A percentile compares a stretch with the other conserved stretches of the same genome.
These are phyloP conservation scores for Drosophila murphyi DNA, from an alignment of 1,140 invertebrate species.

Conservation along the genomic window DNA sequence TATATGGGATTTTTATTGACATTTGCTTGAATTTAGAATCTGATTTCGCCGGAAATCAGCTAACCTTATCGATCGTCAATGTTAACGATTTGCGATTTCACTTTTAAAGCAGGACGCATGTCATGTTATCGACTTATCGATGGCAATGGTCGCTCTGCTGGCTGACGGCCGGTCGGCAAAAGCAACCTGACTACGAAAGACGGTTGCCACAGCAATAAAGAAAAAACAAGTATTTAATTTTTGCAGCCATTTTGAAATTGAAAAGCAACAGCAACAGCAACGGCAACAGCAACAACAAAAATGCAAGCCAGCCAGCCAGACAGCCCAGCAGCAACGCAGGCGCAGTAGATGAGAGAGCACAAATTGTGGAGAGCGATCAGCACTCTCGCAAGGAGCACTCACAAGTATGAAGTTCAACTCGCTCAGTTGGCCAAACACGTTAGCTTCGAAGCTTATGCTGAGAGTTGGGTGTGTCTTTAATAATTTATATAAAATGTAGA, in stretches of 20 bases:
- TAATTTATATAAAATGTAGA: neutral
- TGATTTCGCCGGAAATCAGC: neutral
- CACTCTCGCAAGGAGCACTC: slow-evolving; percentile 34
- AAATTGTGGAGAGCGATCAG: slow-evolving; percentile 19
- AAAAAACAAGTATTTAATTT: slow-evolving; percentile 54
- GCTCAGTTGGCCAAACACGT: neutral
- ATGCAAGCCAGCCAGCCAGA: slow-evolving; percentile 24
- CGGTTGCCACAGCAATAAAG: slow-evolving; percentile 24
- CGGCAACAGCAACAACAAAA: slow-evolving; percentile 33
- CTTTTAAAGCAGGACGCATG: slow-evolving; percentile 27
- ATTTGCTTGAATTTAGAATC: neutral
- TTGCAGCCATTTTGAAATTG: slow-evolving; percentile 57
- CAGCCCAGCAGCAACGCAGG: slow-evolving; percentile 22
- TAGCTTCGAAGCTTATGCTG: neutral
- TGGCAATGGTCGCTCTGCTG: slow-evolving; percentile 2
- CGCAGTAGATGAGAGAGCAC: slow-evolving; percentile 25
- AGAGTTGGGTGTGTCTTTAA: neutral
- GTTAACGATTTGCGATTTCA: slow-evolving; percentile 18
- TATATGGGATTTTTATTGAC: neutral
- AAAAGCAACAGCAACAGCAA: slow-evolving; percentile 32
- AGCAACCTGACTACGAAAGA: slow-evolving; percentile 25
- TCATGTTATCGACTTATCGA: slow-evolving; percentile 32
- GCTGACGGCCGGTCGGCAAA: neutral
- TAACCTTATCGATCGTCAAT: neutral
- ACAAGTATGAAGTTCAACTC: slow-evolving; percentile 5